Evolutionary conservation across 2,113 vertebrate species (phyloP).

Genomic region (Sinocyclocheilus rhinocerous): DNA sequence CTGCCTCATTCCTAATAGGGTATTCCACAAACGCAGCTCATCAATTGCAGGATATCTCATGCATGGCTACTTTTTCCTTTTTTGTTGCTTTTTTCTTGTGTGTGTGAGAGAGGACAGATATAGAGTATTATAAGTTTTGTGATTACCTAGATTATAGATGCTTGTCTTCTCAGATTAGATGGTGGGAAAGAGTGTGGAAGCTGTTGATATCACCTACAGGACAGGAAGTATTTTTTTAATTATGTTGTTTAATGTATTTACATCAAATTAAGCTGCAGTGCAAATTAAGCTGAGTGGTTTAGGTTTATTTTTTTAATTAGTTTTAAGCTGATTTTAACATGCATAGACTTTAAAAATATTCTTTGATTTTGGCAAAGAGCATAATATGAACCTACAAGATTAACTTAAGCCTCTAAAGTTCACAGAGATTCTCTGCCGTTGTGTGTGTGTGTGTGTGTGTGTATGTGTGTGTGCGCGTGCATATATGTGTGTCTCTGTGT

Average conservation of each 20-base stretch:
- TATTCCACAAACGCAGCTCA: slow-evolving; percentile 77
- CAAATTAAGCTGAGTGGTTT: no score
- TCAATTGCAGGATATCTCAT: slow-evolving; percentile 73
- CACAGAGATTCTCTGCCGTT: no score
- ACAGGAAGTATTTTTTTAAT: not conserved
- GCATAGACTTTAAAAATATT: no score
- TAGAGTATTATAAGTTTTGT: slow-evolving; percentile 22
- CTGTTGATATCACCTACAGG: not conserved
- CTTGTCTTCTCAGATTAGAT: not conserved
- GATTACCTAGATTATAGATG: not conserved
- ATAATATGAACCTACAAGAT: no score
- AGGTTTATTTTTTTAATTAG: not conserved
- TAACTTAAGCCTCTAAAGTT: no score
- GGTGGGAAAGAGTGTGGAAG: not conserved
- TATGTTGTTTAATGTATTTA: not conserved
- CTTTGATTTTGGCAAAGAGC: no score
- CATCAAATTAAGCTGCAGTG: no score
- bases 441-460: no score
- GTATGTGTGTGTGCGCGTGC: no score
- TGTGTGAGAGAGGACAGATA: not conserved
- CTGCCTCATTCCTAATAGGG: slow-evolving; percentile 80
- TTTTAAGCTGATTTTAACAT: no score
- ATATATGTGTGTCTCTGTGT: no score
- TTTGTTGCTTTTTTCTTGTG: slow-evolving; percentile 14
- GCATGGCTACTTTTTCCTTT: slow-evolving; percentile 63